A percentile compares a stretch with the other conserved stretches of the same genome.
These are phyloP conservation scores for Tubiluchus corallicola DNA, from an alignment of 2,888 invertebrate genomes.

Conservation along the genomic window DNA sequence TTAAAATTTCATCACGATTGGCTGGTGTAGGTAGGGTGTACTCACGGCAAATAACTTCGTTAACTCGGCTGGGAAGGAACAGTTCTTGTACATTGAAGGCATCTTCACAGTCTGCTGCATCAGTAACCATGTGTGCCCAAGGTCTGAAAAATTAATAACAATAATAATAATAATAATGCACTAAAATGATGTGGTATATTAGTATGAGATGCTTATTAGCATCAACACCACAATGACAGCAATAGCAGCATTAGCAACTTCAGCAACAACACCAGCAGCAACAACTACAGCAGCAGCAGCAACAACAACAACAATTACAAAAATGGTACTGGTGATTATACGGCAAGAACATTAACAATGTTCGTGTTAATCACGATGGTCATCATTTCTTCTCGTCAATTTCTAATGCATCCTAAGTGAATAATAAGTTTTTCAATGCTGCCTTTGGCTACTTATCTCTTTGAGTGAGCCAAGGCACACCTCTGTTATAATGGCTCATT, in stretches of 20 bases:
- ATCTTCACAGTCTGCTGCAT: conserved; percentile 13
- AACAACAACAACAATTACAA: neutral
- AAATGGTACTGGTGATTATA: neutral
- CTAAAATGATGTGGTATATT: no score
- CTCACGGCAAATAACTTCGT: conserved; percentile 14
- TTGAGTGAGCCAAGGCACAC: no score
- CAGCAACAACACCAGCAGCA: conserved; percentile 4
- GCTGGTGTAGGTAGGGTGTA: conserved; percentile 10
- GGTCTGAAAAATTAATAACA: conserved; percentile 12
- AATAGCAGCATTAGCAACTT: neutral
- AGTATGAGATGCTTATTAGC: no score
- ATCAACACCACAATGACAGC: conserved; percentile 8
- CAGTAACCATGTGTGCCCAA: conserved; percentile 17
- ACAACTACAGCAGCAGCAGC: conserved; percentile 6
- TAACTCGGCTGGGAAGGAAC: conserved; percentile 11
- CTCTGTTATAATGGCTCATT: no score
- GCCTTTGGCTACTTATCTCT: no score
- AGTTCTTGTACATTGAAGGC: conserved; percentile 12
- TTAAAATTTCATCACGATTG: conserved; percentile 9
- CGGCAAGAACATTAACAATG: no score
- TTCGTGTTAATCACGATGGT: no score
- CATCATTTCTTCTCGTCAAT: no score
- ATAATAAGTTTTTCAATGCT: no score
- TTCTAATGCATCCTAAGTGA: no score
- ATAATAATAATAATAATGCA: conserved; percentile 13